Conservation (phyloP, 2,113 vertebrate species). For the Illadopsis cleaveri region DNA sequence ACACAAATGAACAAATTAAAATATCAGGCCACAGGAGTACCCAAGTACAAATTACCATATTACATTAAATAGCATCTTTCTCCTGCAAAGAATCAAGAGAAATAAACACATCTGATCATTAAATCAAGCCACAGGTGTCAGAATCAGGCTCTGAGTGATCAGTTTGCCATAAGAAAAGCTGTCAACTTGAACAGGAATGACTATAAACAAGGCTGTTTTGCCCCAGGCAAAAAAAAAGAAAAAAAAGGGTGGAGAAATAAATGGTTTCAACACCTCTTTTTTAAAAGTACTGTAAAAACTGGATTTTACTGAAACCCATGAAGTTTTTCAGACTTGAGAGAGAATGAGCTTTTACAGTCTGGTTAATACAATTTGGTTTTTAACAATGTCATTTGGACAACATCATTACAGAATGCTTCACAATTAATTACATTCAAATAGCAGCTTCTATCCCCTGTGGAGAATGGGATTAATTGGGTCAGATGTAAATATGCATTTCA, state of each 20-base stretch:
- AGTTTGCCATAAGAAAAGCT: not conserved
- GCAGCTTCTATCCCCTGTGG: conserved; percentile 50
- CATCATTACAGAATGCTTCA: conserved; percentile 62
- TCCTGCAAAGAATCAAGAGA: not conserved
- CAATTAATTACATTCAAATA: conserved; percentile 65
- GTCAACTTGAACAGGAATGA: not conserved
- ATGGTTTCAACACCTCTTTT: not conserved
- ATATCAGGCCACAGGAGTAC: not conserved
- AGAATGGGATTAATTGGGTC: conserved; percentile 59
- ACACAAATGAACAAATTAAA: not conserved
- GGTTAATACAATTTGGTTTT: conserved; percentile 34
- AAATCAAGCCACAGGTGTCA: not conserved
- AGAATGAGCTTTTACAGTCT: not conserved
- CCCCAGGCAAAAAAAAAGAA: not conserved
- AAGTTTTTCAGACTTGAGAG: conserved; percentile 4
- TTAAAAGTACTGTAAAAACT: not conserved
- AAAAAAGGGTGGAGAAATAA: not conserved
- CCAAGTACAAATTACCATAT: not conserved
- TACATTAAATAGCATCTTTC: not conserved
- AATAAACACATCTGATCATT: not conserved
- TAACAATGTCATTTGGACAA: conserved; percentile 64
- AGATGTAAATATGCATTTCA: conserved; percentile 59
- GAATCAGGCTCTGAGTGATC: not conserved
- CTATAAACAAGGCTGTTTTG: not conserved
- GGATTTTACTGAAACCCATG: not conserved